Evolutionary conservation across 2,797 vertebrate genomes (phyloP), one percentile per base, ranked within the genome.

Genomic region (Crenuchus spilurus): DNA sequence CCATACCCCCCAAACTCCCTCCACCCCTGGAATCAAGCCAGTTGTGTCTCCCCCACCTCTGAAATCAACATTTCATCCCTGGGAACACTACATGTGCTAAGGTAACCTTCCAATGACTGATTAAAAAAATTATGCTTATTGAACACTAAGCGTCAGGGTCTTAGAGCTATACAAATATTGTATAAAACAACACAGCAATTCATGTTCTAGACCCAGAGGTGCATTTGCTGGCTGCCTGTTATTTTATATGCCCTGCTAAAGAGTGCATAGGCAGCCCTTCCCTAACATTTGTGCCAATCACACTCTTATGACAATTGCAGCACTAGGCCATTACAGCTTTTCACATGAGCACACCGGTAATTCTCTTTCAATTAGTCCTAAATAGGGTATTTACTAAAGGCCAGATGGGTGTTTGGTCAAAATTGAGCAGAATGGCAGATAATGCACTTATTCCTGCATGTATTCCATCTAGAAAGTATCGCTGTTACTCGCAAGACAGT

Each of bases 351-450:
- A 22, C 26, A 52, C 14, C 11, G 3, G 39, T 69, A 74, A 72
- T 48, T 70, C n/a, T 31, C 54, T 71, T 66, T 78, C 31, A 80
- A 55, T 60, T 31, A 54, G 7, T 33, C 35, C 2, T 14, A 64
- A 72, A 69, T 81, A 69, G 44, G 26, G 22, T 71, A 64, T 72
- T 78, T 72, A 72, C 68, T 52, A 42, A 41, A 33, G 58, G 49
- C 62, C 57, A 69, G 69, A 72, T 57, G 68, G 31, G 61, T 58
- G 33, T 24, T 68, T 9, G 30, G 52, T 42, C 64, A 68, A 31
- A 28, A 49, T 35, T 49, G 20, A 35, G 6, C 16, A 55, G 46
- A 75, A 71, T 58, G 57, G 49, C 26, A 63, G 28, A 62, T 60
- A 16, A 30, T n/a, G n/a, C 61, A 39, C 42, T 51, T 54, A 61